Percentiles rank a stretch among this genome's conserved stretches.
phyloP scores from a whole-genome alignment of 2,113 vertebrate genomes.

The Vombatus ursinus region DNA sequence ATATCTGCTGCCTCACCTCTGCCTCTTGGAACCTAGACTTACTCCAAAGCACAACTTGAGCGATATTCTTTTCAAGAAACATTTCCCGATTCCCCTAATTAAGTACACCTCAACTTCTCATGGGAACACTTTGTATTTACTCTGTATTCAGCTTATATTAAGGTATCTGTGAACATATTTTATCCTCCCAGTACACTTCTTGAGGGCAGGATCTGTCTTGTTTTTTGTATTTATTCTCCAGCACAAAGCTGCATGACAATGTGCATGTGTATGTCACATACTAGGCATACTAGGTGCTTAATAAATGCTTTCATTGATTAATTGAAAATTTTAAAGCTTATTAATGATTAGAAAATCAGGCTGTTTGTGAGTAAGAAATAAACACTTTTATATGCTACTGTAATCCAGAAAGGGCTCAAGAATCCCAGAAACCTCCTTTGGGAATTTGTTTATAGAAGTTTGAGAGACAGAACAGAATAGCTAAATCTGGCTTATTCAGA shows the following conservation, averaged over 20 bases:
- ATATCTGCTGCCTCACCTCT: neutral
- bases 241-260: neutral
- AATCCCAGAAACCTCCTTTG: neutral
- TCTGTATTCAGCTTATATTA: neutral
- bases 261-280: neutral
- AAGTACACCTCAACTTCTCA: neutral
- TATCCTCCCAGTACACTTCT: neutral
- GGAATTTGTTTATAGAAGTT: slow-evolving; percentile 60
- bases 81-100: neutral
- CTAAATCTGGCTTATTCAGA: slow-evolving; percentile 57
- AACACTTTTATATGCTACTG: neutral
- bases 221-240: neutral
- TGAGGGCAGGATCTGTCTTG: neutral
- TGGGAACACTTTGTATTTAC: neutral
- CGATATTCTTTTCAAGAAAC: neutral
- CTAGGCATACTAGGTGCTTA: neutral
- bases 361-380: neutral
- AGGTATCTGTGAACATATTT: neutral
- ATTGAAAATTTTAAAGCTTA: neutral
- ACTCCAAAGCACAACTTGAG: neutral
- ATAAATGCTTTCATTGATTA: neutral
- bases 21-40: neutral
- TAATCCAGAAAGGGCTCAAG: neutral
- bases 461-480: slow-evolving; percentile 59
- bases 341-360: neutral